These are phyloP conservation scores for Pyrrhia umbra DNA, from an alignment of 2,888 invertebrate genomes.

Conservation along the genomic window DNA sequence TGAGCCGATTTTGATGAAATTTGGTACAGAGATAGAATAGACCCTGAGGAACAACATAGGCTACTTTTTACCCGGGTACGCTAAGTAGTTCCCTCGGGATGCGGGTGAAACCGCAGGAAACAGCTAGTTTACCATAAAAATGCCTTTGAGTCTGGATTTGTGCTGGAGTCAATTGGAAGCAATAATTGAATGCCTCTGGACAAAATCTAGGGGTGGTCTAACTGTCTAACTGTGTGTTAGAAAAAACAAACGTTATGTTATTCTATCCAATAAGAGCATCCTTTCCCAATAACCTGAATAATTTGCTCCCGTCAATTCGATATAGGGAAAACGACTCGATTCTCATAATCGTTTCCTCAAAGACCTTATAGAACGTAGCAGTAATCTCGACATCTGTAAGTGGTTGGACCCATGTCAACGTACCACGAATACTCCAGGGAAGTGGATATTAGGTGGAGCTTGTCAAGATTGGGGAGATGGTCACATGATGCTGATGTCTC, in stretches of 20 bases:
- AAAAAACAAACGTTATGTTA: background rate
- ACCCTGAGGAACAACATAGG: too few species aligned
- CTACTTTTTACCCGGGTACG: too few species aligned
- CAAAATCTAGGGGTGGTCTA: too few species aligned
- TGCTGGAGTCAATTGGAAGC: too few species aligned
- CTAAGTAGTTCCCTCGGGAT: too few species aligned
- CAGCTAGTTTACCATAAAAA: too few species aligned
- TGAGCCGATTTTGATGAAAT: too few species aligned
- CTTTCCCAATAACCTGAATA: background rate
- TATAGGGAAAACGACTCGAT: conserved; percentile 27
- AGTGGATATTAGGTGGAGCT: conserved; percentile 23
- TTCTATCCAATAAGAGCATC: conserved; percentile 5
- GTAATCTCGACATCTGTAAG: conserved; percentile 53
- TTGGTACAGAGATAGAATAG: too few species aligned
- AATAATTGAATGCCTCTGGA: too few species aligned
- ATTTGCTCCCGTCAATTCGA: conserved; percentile 3
- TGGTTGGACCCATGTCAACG: conserved; percentile 52
- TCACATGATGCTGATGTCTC: conserved; percentile 7
- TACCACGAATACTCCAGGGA: conserved; percentile 43
- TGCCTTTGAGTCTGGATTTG: too few species aligned
- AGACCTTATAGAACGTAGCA: conserved; percentile 35
- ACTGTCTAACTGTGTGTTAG: too few species aligned
- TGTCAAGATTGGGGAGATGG: conserved; percentile 34
- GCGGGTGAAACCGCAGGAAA: too few species aligned
- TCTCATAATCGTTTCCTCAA: conserved; percentile 29